Base-by-base conservation (phyloP, 2,113 vertebrate genomes). In the Anarrhichthys ocellatus region DNA sequence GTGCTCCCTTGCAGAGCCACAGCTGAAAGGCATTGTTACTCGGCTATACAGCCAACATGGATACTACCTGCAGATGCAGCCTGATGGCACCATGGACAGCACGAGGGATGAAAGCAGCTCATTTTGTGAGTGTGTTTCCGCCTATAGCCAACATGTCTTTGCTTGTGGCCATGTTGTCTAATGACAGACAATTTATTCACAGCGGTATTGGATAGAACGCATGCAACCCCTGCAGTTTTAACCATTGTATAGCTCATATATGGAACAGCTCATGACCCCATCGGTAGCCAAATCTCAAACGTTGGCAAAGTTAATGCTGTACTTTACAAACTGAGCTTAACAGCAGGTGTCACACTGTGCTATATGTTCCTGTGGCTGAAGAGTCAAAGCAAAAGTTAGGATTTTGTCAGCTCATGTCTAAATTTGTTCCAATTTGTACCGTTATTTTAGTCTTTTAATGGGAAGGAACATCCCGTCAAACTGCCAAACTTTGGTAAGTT, bases 1-100 rank as follows among this genome's bases (percentile, higher is more conserved):
- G 66, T 73, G 46, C 68, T 86, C 27, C 18, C 72, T 80, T 78
- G 76, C 92, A 97, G 97, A 98, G 82, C 97, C 97, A 67, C 96
- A 97, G 93, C 93, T 98, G 89, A 97, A 97, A 93, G 97, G 97
- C 87, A 97, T 98, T 9, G 95, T 98, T 78, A 97, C 96, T 48
- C 95, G 96, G 44, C 93, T 98, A 58, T 96, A 96, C 95, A 96
- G 96, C 91, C 94, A 96, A 80, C 96, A 97, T 40, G 97, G 97
- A 63, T 98, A 94, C 88, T 97, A 97, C 91, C 96, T 98, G 84
- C 96, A 97, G 92, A 96, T 96, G 76, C 96, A 95, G 85, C 96
- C 96, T 0, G 97, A 97, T 9, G 97, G 97, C 72, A 95, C 93
- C 61, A 93, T 98, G 83, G 96, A 96, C 75, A 96, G 97, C 78